These are phyloP conservation scores for Eclectus roratus DNA, from an alignment of 2,113 vertebrate species.

Conservation along the genomic window DNA sequence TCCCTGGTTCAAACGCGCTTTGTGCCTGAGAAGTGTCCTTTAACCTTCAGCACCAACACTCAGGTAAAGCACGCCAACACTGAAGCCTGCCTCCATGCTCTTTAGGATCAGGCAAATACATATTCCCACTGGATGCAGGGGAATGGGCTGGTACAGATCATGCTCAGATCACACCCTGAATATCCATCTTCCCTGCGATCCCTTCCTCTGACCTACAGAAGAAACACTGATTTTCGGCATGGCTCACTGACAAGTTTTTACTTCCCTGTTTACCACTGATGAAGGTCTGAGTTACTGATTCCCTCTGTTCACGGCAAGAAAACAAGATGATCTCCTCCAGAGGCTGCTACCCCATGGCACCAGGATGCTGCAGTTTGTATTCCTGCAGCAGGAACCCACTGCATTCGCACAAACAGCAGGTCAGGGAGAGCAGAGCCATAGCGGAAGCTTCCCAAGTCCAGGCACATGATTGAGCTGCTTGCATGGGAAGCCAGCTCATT, in stretches of 20 bases:
- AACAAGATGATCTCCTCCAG: background rate
- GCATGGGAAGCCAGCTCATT: background rate
- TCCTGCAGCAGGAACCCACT: background rate
- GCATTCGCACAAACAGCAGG: background rate
- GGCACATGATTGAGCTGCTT: background rate
- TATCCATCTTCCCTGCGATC: background rate
- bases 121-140: rapidly evolving
- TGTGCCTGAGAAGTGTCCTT: background rate
- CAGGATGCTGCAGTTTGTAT: background rate
- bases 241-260: background rate
- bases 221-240: background rate
- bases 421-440: background rate
- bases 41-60: background rate
- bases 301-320: background rate
- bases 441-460: background rate
- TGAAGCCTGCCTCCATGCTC: background rate
- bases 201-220: background rate
- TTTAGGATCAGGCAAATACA: background rate
- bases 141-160: rapidly evolving
- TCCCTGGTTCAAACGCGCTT: background rate
- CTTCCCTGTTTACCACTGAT: background rate
- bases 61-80: background rate
- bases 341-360: background rate
- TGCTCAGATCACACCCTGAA: background rate
- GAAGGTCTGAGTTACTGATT: background rate